These are phyloP conservation scores for Rattus rattus DNA, from an alignment of 2,113 vertebrate genomes.

Conservation along the genomic window DNA sequence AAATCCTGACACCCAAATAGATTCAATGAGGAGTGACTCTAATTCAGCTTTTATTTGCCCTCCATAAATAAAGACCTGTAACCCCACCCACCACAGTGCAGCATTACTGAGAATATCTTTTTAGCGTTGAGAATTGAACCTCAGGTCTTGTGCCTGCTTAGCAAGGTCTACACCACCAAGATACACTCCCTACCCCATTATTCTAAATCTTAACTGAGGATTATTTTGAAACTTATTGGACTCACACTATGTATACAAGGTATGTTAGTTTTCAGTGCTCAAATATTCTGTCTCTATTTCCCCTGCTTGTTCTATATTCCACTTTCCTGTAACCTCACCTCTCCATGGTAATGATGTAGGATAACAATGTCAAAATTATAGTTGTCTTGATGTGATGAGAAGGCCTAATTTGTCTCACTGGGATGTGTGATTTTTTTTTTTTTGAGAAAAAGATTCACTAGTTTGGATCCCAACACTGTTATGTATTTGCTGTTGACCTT, in stretches of 20 bases:
- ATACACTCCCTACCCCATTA: not conserved
- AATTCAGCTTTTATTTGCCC: conserved; percentile 1
- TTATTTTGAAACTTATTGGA: conserved; percentile 47
- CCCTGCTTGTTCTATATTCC: not conserved
- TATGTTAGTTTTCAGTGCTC: not conserved
- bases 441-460: conserved; percentile 37
- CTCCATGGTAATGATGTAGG: not conserved
- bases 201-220: not conserved
- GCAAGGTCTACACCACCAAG: not conserved
- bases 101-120: not conserved
- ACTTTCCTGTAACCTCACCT: not conserved
- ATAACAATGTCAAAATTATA: conserved; percentile 37
- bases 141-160: not conserved
- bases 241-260: not conserved
- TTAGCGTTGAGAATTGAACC: not conserved
- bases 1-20: not conserved
- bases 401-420: conserved; percentile 27
- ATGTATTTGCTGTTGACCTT: conserved; percentile 64
- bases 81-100: not conserved
- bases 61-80: not conserved
- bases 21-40: not conserved
- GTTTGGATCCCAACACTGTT: conserved; percentile 45
- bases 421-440: conserved; percentile 18
- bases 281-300: not conserved
- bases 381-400: conserved; percentile 10